Conservation (phyloP, 2,797 vertebrate genomes). For the Lycodopsis pacificus region DNA sequence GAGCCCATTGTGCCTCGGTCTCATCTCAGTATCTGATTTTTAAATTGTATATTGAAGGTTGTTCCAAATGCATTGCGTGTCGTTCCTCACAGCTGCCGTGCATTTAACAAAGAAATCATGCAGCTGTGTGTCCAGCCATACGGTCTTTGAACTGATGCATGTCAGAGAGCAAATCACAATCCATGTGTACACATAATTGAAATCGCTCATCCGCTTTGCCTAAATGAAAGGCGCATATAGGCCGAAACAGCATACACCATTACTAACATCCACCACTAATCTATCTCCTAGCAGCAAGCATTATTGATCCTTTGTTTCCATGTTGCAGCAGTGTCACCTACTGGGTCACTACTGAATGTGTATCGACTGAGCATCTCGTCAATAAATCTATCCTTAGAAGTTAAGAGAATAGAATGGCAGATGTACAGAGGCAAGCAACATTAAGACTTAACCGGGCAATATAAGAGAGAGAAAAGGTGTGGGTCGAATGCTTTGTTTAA, state of each 20-base stretch:
- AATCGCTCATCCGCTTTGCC: slow-evolving; percentile 14
- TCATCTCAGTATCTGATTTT: slow-evolving; percentile 40
- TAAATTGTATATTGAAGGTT: slow-evolving; percentile 51
- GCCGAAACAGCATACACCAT: not conserved
- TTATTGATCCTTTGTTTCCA: slow-evolving; percentile 60
- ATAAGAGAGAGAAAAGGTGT: not conserved
- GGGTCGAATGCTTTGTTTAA: slow-evolving; percentile 22
- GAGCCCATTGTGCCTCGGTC: slow-evolving; percentile 21
- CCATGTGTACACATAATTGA: slow-evolving; percentile 4
- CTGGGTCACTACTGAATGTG: slow-evolving; percentile 28
- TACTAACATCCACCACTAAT: slow-evolving; percentile 13
- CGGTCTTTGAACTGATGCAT: not conserved
- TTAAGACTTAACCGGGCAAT: not conserved
- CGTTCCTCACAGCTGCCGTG: not conserved
- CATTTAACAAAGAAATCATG: not conserved
- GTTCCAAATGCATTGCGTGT: slow-evolving; percentile 25
- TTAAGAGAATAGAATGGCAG: not conserved
- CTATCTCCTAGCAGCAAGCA: slow-evolving; percentile 8
- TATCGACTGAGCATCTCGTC: not conserved
- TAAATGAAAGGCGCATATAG: slow-evolving; percentile 12
- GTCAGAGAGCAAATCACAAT: slow-evolving; percentile 21
- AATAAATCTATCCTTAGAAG: not conserved
- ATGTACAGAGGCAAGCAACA: not conserved
- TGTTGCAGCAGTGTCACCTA: slow-evolving; percentile 34
- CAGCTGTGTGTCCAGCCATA: not conserved